A percentile compares a stretch with the other conserved stretches of the same genome.
Evolutionary conservation across 1,140 invertebrate species (phyloP).

Genomic region (Oedothorax gibbosus): DNA sequence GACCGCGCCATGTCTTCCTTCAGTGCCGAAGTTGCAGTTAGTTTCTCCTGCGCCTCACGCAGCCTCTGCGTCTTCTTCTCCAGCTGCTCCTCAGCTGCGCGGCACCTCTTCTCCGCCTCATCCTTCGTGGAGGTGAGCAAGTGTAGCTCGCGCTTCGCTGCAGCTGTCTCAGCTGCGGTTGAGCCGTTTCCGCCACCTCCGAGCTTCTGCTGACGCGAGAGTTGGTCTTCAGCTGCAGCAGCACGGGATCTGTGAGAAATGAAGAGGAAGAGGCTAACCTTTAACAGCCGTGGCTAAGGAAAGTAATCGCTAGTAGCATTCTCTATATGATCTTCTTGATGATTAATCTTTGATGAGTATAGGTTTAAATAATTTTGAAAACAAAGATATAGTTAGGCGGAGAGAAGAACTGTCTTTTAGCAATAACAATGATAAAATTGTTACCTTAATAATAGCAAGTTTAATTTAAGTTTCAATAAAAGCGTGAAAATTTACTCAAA

Average conservation of each 20-base stretch:
- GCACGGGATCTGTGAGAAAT: constrained; percentile 18
- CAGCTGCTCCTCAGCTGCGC: constrained; percentile 37
- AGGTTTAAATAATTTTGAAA: no score
- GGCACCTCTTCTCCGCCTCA: constrained; percentile 22
- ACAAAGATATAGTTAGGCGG: no score
- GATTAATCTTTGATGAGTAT: no score
- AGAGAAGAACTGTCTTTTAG: no score
- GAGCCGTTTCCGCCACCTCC: not conserved
- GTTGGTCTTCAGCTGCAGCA: constrained; percentile 17
- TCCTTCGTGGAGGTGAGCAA: not conserved
- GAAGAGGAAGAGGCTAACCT: not conserved
- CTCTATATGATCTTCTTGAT: no score
- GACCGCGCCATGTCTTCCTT: constrained; percentile 71
- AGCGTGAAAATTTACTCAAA: no score
- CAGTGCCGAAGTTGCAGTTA: constrained; percentile 70
- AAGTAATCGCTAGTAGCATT: no score
- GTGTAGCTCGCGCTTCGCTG: not conserved
- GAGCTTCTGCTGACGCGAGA: constrained; percentile 11
- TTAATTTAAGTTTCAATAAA: no score
- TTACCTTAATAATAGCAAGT: no score
- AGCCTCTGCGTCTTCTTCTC: constrained; percentile 61
- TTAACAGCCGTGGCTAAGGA: no score
- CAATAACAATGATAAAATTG: no score
- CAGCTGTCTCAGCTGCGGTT: not conserved
- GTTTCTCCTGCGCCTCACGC: constrained; percentile 72